Percentiles rank a stretch among this genome's conserved stretches.
These are phyloP conservation scores for Rallus crepitans DNA, from an alignment of 2,797 vertebrate species.

Conservation along the genomic window DNA sequence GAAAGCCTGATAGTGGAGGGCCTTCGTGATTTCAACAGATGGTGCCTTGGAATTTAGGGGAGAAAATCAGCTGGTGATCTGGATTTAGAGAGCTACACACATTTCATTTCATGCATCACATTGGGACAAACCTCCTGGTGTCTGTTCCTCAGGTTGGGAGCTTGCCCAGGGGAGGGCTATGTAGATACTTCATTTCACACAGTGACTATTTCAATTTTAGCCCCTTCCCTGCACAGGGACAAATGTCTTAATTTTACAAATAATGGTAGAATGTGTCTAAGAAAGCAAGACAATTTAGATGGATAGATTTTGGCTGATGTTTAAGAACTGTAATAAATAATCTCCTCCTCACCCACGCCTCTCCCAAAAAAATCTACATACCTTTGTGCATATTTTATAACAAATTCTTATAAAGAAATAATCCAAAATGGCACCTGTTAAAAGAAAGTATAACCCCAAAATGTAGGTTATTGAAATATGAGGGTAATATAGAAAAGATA, in stretches of 20 bases:
- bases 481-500: constrained; percentile 83
- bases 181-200: not conserved
- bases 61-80: constrained; percentile 57
- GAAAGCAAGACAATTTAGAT: constrained; percentile 64
- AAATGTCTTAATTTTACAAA: constrained; percentile 46
- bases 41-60: constrained; percentile 52
- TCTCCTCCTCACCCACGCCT: not conserved
- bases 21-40: constrained; percentile 55
- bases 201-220: constrained; percentile 15
- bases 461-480: constrained; percentile 83
- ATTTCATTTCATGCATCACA: constrained; percentile 39
- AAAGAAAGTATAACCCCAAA: constrained; percentile 58
- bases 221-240: not conserved
- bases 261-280: constrained; percentile 7
- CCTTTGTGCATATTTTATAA: constrained; percentile 77
- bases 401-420: constrained; percentile 79
- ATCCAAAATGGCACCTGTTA: constrained; percentile 78
- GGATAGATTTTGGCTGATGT: constrained; percentile 71
- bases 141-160: not conserved
- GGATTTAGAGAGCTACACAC: constrained; percentile 39
- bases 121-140: constrained; percentile 22
- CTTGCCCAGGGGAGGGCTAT: not conserved
- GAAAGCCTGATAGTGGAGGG: not conserved
- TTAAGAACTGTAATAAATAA: constrained; percentile 78
- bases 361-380: constrained; percentile 66